Conservation (phyloP, 2,888 invertebrate genomes). For the Sphaeridia pumilis region DNA sequence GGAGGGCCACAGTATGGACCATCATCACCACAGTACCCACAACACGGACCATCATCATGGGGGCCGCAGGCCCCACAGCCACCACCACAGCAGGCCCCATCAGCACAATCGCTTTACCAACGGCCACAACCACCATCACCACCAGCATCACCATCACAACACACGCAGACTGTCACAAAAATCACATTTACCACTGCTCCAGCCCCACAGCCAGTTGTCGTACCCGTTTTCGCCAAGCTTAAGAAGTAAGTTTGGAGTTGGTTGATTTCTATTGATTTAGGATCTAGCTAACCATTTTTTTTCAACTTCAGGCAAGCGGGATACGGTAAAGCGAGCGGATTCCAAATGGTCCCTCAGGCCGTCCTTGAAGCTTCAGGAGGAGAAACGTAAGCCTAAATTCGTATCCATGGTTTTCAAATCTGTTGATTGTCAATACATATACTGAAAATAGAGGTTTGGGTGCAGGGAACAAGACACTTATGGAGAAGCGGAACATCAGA, state of each 20-base stretch:
- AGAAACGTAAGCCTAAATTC: too few species aligned
- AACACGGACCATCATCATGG: not conserved
- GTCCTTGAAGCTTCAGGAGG: too few species aligned
- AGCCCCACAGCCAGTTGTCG: constrained; percentile 4
- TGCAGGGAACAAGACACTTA: too few species aligned
- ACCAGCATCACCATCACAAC: not conserved
- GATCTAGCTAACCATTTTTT: not conserved
- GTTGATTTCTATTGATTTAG: too few species aligned
- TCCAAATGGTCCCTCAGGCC: too few species aligned
- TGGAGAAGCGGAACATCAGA: too few species aligned
- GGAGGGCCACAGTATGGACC: too few species aligned
- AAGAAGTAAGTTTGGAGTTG: not conserved
- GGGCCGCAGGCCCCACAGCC: constrained; percentile 7
- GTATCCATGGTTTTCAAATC: too few species aligned
- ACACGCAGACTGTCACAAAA: constrained; percentile 10
- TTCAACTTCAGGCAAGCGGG: not conserved
- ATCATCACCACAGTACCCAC: not conserved
- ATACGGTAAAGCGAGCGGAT: too few species aligned
- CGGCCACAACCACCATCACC: constrained; percentile 2
- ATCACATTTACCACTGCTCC: constrained; percentile 15
- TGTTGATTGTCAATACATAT: too few species aligned
- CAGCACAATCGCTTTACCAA: not conserved
- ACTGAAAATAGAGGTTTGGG: too few species aligned
- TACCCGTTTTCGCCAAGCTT: not conserved
- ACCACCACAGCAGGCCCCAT: not conserved